phyloP scores from a whole-genome alignment of 2,888 invertebrate genomes.

The Diaperis boleti region DNA sequence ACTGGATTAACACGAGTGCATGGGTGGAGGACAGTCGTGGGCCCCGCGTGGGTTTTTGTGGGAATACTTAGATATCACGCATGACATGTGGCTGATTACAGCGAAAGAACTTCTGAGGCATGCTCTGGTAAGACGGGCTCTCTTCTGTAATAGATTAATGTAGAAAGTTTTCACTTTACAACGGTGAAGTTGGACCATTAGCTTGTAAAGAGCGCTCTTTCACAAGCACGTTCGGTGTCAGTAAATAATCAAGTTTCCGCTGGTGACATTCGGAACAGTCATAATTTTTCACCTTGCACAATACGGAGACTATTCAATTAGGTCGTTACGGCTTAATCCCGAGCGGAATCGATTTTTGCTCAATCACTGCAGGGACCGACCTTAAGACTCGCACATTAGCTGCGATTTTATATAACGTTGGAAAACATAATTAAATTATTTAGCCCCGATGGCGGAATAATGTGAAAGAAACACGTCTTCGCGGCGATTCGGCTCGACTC shows the following conservation, averaged over 20 bases:
- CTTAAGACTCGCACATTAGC: conserved; percentile 10
- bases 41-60: conserved; percentile 7
- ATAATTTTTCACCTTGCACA: conserved; percentile 44
- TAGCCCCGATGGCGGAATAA: conserved; percentile 27
- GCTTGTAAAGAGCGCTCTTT: conserved; percentile 55
- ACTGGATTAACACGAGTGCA: too few species aligned
- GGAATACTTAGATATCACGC: conserved; percentile 20
- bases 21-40: too few species aligned
- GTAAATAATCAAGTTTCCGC: conserved; percentile 52
- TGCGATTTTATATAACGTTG: conserved; percentile 22
- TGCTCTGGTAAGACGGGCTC: conserved; percentile 48
- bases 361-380: conserved; percentile 9
- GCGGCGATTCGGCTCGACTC: conserved; percentile 22
- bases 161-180: conserved; percentile 59
- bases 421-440: conserved; percentile 37
- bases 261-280: conserved; percentile 46
- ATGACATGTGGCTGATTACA: conserved; percentile 40
- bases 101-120: conserved; percentile 43
- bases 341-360: conserved; percentile 28
- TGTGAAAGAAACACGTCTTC: conserved; percentile 32
- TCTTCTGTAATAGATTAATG: conserved; percentile 61
- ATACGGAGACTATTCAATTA: conserved; percentile 43
- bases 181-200: conserved; percentile 60
- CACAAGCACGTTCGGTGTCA: conserved; percentile 50
- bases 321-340: conserved; percentile 37